Evolutionary conservation across 2,888 invertebrate species (phyloP), one percentile per base, ranked within the genome.

Genomic region (Zele albiditarsus): DNA sequence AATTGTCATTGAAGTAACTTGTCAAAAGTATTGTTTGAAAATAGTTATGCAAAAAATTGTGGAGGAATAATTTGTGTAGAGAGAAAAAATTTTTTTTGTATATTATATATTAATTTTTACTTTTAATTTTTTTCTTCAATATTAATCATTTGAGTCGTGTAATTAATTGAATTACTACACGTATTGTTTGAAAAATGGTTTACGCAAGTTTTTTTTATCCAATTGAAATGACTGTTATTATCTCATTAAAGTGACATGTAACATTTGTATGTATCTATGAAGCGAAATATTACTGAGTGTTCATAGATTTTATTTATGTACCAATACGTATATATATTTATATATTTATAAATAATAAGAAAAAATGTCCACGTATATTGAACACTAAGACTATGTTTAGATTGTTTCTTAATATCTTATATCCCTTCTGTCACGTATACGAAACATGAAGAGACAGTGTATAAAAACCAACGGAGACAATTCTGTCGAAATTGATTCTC

Each of bases 341-440:
- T 6, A 53, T 20, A 53, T 53, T 6, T 8, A 53, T 4, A 53
- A 8, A 20, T n/a, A n/a, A n/a, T n/a, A n/a, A 20, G 6, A 53
- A 53, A 20, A 53, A 53, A 53, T 53, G 53, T 20, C 20, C 53
- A 53, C 3, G 14, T 25, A 25, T 27, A 46, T 31, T n/a, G 27
- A 14, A 25, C 12, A 12, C 57, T 31, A 57, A 46, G 53, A 53
- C 28, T n/a, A n/a, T 66, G 65, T 33, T 70, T n/a, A 60, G 62
- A 46, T 53, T 42, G 65, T 70, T 71, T 62, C 33, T 68, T 49
- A 20, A 63, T 58, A 65, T 42, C 27, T 46, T 23, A 68, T 68
- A 69, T 68, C 46, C 49, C 72, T 77, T 75, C 75, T 70, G 73
- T 74, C 68, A 75, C 73, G 70, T 75, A 27, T 46, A 53, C 23